A percentile compares a stretch with the other conserved stretches of the same genome.
phyloP scores from a whole-genome alignment of 2,113 vertebrate species.

The Oreochromis aureus region DNA sequence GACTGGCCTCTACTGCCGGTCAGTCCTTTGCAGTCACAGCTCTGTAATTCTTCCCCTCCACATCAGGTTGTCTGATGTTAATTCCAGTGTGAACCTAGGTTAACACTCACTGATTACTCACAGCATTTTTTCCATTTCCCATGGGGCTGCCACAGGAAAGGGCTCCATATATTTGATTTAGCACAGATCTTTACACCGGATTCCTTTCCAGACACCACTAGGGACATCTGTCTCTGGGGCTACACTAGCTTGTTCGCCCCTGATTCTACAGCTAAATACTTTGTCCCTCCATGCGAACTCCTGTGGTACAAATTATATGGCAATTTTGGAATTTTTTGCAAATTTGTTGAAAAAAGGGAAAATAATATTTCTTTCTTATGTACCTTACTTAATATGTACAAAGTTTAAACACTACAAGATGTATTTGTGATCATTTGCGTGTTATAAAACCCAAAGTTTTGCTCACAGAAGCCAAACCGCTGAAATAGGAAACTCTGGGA shows the following conservation, averaged over 20 bases:
- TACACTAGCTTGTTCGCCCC: not conserved
- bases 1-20: not conserved
- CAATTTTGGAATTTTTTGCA: fast-evolving
- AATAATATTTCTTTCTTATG: not conserved
- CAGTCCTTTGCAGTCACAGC: not conserved
- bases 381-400: not conserved
- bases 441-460: not conserved
- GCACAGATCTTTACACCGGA: not conserved
- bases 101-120: not conserved
- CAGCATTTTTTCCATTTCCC: not conserved
- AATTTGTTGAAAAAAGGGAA: not conserved
- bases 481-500: not conserved
- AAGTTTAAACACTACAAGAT: not conserved
- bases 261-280: not conserved
- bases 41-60: not conserved
- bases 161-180: not conserved
- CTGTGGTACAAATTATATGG: not conserved
- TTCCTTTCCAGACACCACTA: not conserved
- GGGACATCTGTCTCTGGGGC: not conserved
- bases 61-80: not conserved
- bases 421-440: not conserved
- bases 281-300: not conserved
- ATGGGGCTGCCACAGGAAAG: not conserved
- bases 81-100: not conserved
- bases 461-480: not conserved